These are phyloP conservation scores for Drosophila triauraria DNA, from an alignment of 1,140 invertebrate species.

Conservation along the genomic window DNA sequence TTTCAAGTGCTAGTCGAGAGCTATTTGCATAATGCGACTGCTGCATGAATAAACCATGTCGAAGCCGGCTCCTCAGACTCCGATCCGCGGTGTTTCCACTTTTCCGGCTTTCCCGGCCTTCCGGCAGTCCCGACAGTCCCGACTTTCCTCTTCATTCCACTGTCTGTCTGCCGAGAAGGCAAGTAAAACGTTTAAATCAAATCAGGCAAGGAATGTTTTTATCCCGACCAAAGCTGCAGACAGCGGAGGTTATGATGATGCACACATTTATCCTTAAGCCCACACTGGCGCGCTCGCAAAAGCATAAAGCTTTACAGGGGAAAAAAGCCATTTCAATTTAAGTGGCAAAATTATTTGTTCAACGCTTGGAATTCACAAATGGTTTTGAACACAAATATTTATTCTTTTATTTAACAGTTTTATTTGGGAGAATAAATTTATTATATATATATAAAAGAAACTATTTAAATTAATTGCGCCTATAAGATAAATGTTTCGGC, in stretches of 20 bases:
- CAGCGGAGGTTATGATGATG: slow-evolving; percentile 56
- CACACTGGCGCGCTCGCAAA: not conserved
- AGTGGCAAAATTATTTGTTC: not conserved
- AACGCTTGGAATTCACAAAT: not conserved
- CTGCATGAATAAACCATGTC: slow-evolving; percentile 81
- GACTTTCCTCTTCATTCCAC: slow-evolving; percentile 17
- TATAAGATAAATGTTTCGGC: not conserved
- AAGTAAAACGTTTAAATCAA: slow-evolving; percentile 78
- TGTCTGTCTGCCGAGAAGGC: slow-evolving; percentile 36
- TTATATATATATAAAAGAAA: too few species aligned
- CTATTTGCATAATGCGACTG: slow-evolving; percentile 81
- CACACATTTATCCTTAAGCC: slow-evolving; percentile 34
- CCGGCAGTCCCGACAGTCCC: slow-evolving; percentile 1
- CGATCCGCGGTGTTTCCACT: slow-evolving; percentile 21
- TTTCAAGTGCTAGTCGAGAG: slow-evolving; percentile 69
- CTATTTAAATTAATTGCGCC: not conserved
- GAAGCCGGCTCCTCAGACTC: slow-evolving; percentile 40
- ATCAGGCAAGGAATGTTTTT: slow-evolving; percentile 63
- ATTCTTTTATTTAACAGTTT: not conserved
- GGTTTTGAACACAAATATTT: not conserved
- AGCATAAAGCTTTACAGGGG: slow-evolving; percentile 8
- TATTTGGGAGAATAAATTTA: too few species aligned
- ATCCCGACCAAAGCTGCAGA: slow-evolving; percentile 35
- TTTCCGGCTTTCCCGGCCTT: not conserved
- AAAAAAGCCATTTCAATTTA: not conserved